Conservation (phyloP, 2,888 invertebrate genomes). For the Tenthredo amoena region DNA sequence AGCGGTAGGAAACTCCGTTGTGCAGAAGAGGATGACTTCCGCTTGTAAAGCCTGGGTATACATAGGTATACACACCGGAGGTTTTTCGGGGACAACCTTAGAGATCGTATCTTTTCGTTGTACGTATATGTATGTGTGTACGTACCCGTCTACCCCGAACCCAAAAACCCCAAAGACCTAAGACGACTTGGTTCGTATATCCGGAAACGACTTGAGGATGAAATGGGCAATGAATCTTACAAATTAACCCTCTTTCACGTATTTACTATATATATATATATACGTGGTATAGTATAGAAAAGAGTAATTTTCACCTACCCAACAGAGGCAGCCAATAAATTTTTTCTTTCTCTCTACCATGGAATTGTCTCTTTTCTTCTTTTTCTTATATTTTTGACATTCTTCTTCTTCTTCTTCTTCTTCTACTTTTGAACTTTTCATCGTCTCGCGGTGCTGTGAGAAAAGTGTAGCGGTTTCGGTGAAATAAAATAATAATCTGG, state of each 20-base stretch:
- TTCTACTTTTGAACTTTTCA: neutral
- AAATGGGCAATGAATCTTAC: conserved; percentile 46
- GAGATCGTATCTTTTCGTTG: neutral
- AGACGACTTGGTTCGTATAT: conserved; percentile 28
- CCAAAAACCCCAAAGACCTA: neutral
- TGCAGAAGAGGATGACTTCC: conserved; percentile 14
- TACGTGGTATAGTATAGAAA: neutral
- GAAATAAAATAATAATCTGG: no score
- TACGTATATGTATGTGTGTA: neutral
- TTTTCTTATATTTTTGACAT: neutral
- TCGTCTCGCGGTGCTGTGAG: no score
- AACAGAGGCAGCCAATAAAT: neutral
- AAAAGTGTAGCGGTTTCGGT: no score
- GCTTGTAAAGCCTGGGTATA: neutral
- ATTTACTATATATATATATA: neutral
- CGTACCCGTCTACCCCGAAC: neutral
- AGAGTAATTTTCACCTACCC: neutral
- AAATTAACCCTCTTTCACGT: conserved; percentile 40
- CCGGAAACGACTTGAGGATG: conserved; percentile 40
- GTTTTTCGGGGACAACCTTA: conserved; percentile 1
- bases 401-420: neutral
- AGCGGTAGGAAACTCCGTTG: neutral
- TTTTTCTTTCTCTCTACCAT: neutral
- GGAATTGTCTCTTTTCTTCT: neutral
- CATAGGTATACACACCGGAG: neutral